A percentile compares a stretch with the other conserved stretches of the same genome.
Conservation (phyloP, 2,797 vertebrate genomes). For the Micropoecilia bifurca region DNA sequence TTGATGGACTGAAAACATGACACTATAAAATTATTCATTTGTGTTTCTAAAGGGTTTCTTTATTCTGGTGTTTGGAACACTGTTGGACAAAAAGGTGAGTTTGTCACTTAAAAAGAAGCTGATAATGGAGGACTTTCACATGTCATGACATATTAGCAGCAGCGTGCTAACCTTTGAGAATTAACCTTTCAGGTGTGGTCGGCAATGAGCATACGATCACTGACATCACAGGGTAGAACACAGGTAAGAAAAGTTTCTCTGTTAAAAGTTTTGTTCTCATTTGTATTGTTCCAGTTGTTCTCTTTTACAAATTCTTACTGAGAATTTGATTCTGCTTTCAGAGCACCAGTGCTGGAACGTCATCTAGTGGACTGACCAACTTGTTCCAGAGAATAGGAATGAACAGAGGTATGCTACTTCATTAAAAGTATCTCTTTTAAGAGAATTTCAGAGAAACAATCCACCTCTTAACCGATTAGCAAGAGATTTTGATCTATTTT, state of each 20-base stretch:
- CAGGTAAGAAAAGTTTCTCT: not conserved
- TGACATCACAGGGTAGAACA: not conserved
- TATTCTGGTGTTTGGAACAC: conserved; percentile 2
- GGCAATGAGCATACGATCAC: not conserved
- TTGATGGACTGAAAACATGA: not conserved
- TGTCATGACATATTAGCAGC: not conserved
- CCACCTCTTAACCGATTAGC: not conserved
- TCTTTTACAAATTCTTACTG: not conserved
- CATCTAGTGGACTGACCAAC: not conserved
- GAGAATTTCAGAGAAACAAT: not conserved
- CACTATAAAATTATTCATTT: not conserved
- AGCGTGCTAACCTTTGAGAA: not conserved
- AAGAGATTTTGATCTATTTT: not conserved
- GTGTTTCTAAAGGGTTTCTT: not conserved
- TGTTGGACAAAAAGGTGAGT: conserved; percentile 1
- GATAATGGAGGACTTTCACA: not conserved
- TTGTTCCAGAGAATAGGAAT: not conserved
- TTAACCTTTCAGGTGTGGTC: conserved; percentile 1
- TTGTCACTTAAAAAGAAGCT: not conserved
- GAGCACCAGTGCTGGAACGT: not conserved
- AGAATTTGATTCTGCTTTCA: not conserved
- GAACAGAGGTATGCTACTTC: not conserved
- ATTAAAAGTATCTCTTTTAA: not conserved
- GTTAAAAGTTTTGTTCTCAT: not conserved
- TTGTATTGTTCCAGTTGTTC: not conserved